Evolutionary conservation across 1,140 invertebrate species (phyloP).

Genomic region (Bradysia coprophila): DNA sequence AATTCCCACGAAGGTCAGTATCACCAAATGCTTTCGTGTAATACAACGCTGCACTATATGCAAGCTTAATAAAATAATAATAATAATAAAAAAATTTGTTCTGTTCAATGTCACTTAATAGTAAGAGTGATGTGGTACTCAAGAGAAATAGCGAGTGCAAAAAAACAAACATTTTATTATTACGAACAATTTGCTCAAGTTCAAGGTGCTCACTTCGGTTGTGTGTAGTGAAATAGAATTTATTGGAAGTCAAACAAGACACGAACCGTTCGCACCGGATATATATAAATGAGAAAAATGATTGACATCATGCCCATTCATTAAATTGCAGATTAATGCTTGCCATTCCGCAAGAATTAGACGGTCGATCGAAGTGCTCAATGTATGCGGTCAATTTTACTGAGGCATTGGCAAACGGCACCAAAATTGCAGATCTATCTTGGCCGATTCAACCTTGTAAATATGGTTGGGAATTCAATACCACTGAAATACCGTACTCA

Average conservation of each 20-base stretch:
- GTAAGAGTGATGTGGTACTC: no score
- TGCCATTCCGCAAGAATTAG: neutral
- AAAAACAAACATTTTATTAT: neutral
- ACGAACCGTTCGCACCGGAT: no score
- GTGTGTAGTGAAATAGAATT: no score
- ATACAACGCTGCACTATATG: no score
- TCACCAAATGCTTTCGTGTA: no score
- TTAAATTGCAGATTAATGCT: neutral
- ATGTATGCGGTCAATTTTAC: conserved; percentile 57
- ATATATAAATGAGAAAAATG: neutral
- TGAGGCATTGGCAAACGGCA: conserved; percentile 30
- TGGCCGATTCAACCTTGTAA: conserved; percentile 42
- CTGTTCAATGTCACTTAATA: no score
- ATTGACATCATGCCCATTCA: conserved; percentile 3
- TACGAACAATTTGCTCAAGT: neutral
- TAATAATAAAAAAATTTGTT: no score
- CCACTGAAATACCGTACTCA: conserved; percentile 50
- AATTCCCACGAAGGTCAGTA: no score
- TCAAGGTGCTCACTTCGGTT: no score
- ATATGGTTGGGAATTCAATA: conserved; percentile 58
- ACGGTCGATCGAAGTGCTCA: conserved; percentile 31
- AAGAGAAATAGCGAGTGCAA: no score
- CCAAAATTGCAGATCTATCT: conserved; percentile 32
- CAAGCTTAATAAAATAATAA: no score
- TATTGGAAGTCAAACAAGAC: no score